These are phyloP conservation scores for Ifrita kowaldi DNA, from an alignment of 2,113 vertebrate species.

Conservation along the genomic window DNA sequence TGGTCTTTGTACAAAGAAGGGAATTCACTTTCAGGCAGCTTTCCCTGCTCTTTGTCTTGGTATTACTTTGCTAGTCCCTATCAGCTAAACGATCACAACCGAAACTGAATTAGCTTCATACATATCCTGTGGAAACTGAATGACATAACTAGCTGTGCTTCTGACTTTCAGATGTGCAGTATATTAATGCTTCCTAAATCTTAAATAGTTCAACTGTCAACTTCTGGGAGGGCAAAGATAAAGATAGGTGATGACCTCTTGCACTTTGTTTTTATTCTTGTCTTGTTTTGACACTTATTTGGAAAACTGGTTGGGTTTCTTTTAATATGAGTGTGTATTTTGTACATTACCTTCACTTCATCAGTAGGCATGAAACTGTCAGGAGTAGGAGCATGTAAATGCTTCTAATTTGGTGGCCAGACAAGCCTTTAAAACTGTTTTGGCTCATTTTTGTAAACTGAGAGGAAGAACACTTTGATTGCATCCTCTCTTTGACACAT, in stretches of 20 bases:
- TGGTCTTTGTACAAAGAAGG: not conserved
- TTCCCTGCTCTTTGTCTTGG: not conserved
- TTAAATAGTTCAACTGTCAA: not conserved
- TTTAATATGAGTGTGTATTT: not conserved
- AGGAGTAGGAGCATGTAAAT: not conserved
- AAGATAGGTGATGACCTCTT: not conserved
- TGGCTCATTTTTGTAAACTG: not conserved
- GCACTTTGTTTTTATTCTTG: not conserved
- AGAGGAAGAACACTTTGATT: not conserved
- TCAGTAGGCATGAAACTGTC: not conserved
- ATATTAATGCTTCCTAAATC: not conserved
- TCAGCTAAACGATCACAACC: not conserved
- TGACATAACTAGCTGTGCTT: not conserved
- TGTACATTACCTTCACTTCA: not conserved
- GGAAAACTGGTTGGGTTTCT: not conserved
- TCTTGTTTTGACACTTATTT: not conserved
- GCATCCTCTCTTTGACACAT: not conserved
- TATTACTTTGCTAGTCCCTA: not conserved
- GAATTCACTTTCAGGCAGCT: not conserved
- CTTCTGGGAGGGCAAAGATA: not conserved
- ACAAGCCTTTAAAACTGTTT: not conserved
- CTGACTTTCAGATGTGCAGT: not conserved
- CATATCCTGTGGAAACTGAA: not conserved
- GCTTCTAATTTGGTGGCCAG: not conserved
- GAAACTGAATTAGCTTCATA: not conserved